Base-by-base conservation (phyloP, 1,140 invertebrate genomes). In the Euwallacea fornicatus region DNA sequence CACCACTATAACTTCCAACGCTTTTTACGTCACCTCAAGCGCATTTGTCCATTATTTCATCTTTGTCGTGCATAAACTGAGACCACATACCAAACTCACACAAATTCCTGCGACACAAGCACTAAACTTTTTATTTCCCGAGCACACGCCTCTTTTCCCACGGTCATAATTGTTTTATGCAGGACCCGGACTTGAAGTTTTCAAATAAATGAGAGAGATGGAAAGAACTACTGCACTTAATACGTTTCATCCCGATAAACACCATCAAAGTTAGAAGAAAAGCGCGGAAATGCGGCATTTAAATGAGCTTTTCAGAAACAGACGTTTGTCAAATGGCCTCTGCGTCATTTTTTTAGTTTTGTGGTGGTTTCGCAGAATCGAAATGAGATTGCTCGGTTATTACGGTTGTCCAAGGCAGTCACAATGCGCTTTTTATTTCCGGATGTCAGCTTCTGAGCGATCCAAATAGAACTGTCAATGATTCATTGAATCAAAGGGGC, bases 261-360 rank as follows among this genome's bases (percentile, higher is more conserved):
- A 72, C 63, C 70, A 66, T 72, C 70, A 72, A 72, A 72, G 21
- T 33, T 33, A 33, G 21, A 33, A 33, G 21, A 62, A 67, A 72
- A 66, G 70, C 61, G 61, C 50, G 47, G 59, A 65, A 71, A 64
- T 64, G 58, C 60, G 42, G 64, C 65, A 72, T 72, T 72, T 64
- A 72, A 72, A 72, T 72, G 70, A 72, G 70, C 63, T 66, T 72
- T 72, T 72, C 70, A 72, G 70, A 72, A 72, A 72, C 70, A 72
- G 70, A 72, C 64, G 55, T 72, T 72, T 72, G 70, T 72, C 70
- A 72, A 72, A 72, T 66, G 70, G 63, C 46, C 61, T 56, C 43
- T 33, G 21, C 21, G 21, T 4, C 21, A 53, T 72, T 72, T 72
- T 72, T 72, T 67, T 65, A 33, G 21, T 33, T 63, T 50, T 65